These are phyloP conservation scores for Cyclophora punctaria DNA, from an alignment of 2,888 invertebrate species.

Conservation along the genomic window DNA sequence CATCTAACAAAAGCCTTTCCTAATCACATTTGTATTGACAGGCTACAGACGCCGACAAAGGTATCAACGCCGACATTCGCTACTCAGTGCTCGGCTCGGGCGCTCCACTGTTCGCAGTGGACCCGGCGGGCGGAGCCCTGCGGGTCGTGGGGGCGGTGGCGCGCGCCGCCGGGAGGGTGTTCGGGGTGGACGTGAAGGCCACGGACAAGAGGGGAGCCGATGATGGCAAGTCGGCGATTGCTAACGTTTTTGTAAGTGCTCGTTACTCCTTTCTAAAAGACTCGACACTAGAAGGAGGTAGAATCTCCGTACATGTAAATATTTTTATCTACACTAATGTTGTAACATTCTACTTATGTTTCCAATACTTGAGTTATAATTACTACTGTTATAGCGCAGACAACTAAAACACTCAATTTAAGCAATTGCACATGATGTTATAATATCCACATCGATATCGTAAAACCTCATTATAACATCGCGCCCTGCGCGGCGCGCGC, in stretches of 20 bases:
- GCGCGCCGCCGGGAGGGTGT: slow-evolving; percentile 83
- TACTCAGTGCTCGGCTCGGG: slow-evolving; percentile 88
- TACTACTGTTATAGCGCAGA: too few relatives aligned
- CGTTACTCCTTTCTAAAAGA: neutral
- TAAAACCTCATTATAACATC: too few relatives aligned
- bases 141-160: slow-evolving; percentile 81
- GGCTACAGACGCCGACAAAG: slow-evolving; percentile 85
- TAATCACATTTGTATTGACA: slow-evolving; percentile 27
- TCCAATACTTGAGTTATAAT: too few relatives aligned
- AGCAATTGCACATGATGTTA: too few relatives aligned
- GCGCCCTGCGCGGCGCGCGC: too few relatives aligned
- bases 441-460: too few relatives aligned
- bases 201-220: slow-evolving; percentile 87
- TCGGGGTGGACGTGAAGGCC: slow-evolving; percentile 91
- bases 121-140: slow-evolving; percentile 84
- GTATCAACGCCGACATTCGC: slow-evolving; percentile 84
- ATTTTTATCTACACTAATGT: too few relatives aligned
- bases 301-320: too few relatives aligned
- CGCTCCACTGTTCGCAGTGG: slow-evolving; percentile 84
- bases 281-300: too few relatives aligned
- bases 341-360: too few relatives aligned
- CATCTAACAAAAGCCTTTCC: too few relatives aligned
- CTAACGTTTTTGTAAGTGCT: slow-evolving; percentile 86
- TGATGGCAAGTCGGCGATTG: slow-evolving; percentile 87
- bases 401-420: too few relatives aligned